Evolutionary conservation across 2,797 vertebrate species (phyloP), one percentile per base, ranked within the genome.

Genomic region (Odontamblyopus lacepedii): DNA sequence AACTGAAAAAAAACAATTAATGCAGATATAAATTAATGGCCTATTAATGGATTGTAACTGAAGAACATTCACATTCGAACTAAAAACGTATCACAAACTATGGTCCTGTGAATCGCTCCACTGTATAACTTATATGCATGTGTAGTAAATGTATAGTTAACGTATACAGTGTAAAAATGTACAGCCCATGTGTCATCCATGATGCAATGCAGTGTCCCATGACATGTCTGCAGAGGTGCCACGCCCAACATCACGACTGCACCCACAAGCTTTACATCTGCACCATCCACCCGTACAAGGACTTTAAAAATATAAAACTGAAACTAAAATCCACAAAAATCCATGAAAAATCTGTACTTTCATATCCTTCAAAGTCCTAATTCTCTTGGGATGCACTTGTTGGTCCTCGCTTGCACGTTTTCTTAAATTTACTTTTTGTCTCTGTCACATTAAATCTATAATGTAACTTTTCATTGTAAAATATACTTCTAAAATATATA

Each of bases 231-330:
- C 65, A 61, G 27, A 70, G 60, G 84, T 83, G 90, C 92, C 93
- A 93, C 92, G 51, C 93, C 93, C 92, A 83, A 67, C 55, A 53
- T 55, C 69, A 66, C 62, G 70, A 75, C 71, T 63, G 32, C 32
- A 23, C 62, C 32, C n/a, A 30, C 15, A 30, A 32, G 18, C 29
- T 61, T 1, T 38, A 4, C 30, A 38, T 19, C 61, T 12, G 30
- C 61, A 38, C n/a, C 18, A 5, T 19, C 32, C 30, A 38, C 29
- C 26, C 6, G 13, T 2, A 32, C 32, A 2, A 3, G 18, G 3
- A 27, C 23, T 57, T 57, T 32, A 16, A 3, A 32, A 32, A 30
- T 32, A 18, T 18, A 32, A 61, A 59, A 27, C 56, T 13, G 2
- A 48, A 48, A 15, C 44, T 48, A 48, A 48, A 48, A 48, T 23